phyloP scores from a whole-genome alignment of 2,797 vertebrate species.

The Sebastes vulpes region DNA sequence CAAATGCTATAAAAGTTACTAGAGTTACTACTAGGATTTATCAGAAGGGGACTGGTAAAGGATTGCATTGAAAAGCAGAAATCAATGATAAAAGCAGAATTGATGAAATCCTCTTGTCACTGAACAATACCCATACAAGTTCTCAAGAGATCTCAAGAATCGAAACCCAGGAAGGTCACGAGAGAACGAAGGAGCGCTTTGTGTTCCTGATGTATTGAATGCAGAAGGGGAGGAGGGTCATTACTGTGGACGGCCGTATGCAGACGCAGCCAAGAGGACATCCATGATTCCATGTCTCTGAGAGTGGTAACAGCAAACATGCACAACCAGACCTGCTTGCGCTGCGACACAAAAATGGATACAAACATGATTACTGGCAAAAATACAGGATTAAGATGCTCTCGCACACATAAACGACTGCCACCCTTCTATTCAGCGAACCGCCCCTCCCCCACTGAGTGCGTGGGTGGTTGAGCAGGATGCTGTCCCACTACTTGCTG shows the following conservation, averaged over 20 bases:
- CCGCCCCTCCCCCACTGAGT: slow-evolving; percentile 30
- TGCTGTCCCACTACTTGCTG: slow-evolving; percentile 9
- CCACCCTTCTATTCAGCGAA: slow-evolving; percentile 6
- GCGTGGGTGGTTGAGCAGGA: slow-evolving; percentile 12
- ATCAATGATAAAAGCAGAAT: not conserved
- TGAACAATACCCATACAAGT: not conserved
- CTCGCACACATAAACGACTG: not conserved
- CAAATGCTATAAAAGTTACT: not conserved
- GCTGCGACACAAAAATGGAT: not conserved
- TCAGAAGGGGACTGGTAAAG: not conserved
- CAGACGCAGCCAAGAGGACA: not conserved
- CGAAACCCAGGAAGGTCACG: not conserved
- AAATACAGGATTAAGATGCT: not conserved
- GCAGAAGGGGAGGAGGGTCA: not conserved
- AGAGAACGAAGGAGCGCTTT: not conserved
- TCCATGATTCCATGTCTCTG: too few species aligned
- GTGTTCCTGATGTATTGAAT: not conserved
- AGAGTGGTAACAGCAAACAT: not conserved
- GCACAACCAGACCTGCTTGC: not conserved
- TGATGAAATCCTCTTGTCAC: not conserved
- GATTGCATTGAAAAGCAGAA: not conserved
- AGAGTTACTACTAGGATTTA: not conserved
- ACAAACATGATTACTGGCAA: not conserved
- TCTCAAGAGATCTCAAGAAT: not conserved
- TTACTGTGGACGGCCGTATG: not conserved